Base-by-base conservation (phyloP, 35 echinoderm and acorn worm genomes). In the Lytechinus variegatus region DNA sequence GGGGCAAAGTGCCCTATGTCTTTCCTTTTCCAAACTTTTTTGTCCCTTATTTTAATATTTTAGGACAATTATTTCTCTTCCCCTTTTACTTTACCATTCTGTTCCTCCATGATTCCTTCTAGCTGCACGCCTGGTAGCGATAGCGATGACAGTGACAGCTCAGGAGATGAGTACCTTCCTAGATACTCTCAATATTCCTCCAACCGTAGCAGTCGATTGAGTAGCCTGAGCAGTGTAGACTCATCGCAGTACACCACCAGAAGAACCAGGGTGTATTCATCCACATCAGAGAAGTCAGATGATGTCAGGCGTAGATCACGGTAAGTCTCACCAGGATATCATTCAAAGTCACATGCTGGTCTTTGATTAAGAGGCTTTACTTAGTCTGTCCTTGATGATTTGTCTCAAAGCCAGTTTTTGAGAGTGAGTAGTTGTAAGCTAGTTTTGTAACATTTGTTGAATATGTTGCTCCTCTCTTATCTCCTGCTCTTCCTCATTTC, bases 141-240 rank as follows among this genome's bases (percentile, higher is more conserved):
- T 10, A 93, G 54, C 55, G 53, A 54, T 28, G 53, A 56, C 92
- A 96, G 94, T 95, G 96, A 95, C 27, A 91, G 94, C 9, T 87
- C 92, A 10, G 87, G 92, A 6, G 94, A 95, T 44, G 96, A 89
- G 56, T 87, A 95, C 52, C n/a, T 94, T 5, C 92, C 94, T 12
- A 61, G 89, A 13, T 95, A 96, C 58, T 95, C 56, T 16, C 94
- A 87, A 2, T 94, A 96, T 53, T 96, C 96, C 1, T 95, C 96
- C 7, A 94, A 94, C 54, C 87, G 96, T 56, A 89, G 88, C 94
- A 94, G 87, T 56, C 52, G 95, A 51, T 28, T 61, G 2, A 92
- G 89, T 57, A 96, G 96, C 87, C 87, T 89, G 0, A 96, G 96
- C 89, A 96, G 96, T 28, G 55, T 96, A 12, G 96, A 96, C 14